Evolutionary conservation across 2,113 vertebrate genomes (phyloP).

Genomic region (Caretta caretta): DNA sequence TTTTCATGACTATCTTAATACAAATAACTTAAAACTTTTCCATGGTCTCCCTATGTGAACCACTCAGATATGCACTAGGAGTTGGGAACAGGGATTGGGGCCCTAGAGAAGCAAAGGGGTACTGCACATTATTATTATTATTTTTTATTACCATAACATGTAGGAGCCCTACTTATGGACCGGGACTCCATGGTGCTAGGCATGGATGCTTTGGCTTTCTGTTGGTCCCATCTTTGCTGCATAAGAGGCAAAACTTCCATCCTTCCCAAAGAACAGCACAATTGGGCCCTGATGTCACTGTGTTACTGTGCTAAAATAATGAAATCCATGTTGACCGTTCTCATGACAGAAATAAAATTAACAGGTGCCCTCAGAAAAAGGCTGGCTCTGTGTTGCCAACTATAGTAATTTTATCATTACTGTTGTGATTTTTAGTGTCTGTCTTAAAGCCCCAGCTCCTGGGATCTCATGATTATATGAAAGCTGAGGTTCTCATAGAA

Average conservation of each 20-base stretch:
- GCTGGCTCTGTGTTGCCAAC: neutral
- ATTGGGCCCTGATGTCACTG: neutral
- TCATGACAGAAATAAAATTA: neutral
- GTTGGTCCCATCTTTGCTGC: neutral
- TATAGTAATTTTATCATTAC: neutral
- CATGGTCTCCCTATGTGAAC: neutral
- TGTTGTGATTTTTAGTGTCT: neutral
- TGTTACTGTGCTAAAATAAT: neutral
- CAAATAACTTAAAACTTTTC: neutral
- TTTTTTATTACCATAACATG: neutral
- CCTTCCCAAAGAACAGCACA: neutral
- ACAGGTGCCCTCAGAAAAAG: neutral
- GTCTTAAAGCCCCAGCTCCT: neutral
- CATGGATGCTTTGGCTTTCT: neutral
- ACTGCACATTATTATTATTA: neutral
- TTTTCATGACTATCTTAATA: rapidly evolving
- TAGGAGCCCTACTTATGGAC: neutral
- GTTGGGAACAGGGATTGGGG: rapidly evolving
- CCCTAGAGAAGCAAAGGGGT: neutral
- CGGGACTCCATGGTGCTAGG: neutral
- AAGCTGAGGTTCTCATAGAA: conserved; percentile 20
- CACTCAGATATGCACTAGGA: neutral
- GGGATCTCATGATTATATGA: conserved; percentile 6
- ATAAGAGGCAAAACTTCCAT: neutral
- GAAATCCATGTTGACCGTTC: neutral